Evolutionary conservation across 1,140 invertebrate genomes (phyloP).

Genomic region (Chrysomallon squamiferum): DNA sequence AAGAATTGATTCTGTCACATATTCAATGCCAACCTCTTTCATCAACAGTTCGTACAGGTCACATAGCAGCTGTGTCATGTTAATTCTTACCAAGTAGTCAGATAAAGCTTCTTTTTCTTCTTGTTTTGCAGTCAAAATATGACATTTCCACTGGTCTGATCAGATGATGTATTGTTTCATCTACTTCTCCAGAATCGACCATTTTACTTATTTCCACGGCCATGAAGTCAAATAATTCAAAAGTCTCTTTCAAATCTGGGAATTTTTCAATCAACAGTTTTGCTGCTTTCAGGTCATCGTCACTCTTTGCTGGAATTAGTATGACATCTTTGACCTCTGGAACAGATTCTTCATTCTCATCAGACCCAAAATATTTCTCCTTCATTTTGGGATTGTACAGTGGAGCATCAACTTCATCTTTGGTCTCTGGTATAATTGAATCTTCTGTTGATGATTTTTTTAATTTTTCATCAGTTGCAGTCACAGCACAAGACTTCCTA

Average conservation of each 20-base stretch:
- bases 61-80: background rate
- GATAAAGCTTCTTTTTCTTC: background rate
- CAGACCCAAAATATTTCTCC: background rate
- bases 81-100: background rate
- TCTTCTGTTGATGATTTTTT: too few species aligned
- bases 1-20: background rate
- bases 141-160: too few species aligned
- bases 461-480: too few species aligned
- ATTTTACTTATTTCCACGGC: too few species aligned
- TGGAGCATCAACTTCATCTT: background rate
- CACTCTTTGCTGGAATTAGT: background rate
- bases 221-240: background rate
- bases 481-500: too few species aligned
- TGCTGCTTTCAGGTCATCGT: background rate
- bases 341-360: background rate
- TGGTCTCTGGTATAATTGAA: too few species aligned
- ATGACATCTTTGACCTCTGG: background rate
- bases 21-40: background rate
- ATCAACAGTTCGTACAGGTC: background rate
- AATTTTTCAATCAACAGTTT: background rate
- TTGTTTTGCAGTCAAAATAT: too few species aligned
- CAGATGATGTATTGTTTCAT: too few species aligned
- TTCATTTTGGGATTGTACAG: background rate
- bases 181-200: too few species aligned
- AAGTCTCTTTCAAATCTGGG: background rate